These are phyloP conservation scores for Corythaeola cristata DNA, from an alignment of 2,113 vertebrate genomes.

Conservation along the genomic window DNA sequence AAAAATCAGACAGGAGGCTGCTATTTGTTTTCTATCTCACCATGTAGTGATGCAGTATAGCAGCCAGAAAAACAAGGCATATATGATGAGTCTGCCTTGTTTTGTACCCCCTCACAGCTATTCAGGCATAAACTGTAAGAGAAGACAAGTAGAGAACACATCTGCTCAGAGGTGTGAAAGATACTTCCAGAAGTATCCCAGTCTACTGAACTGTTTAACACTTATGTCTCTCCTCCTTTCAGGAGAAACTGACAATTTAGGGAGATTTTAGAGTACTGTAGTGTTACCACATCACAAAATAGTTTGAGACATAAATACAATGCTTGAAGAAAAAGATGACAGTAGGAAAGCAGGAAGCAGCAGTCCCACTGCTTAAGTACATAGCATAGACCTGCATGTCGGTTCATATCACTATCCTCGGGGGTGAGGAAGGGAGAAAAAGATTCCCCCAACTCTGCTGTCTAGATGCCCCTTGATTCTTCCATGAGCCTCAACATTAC, in stretches of 20 bases:
- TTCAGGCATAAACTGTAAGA: not conserved
- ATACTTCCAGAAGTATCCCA: not conserved
- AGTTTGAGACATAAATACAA: not conserved
- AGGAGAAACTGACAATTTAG: not conserved
- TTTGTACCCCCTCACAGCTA: not conserved
- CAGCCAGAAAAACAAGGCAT: not conserved
- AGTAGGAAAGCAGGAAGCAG: not conserved
- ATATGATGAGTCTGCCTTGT: not conserved
- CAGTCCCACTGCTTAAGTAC: not conserved
- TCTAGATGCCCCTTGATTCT: not conserved
- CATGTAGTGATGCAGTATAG: not conserved
- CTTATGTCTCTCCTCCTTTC: not conserved
- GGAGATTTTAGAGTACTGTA: rapidly evolving
- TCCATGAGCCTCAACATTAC: not conserved
- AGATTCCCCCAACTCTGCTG: not conserved
- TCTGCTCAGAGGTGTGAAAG: not conserved
- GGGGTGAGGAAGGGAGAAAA: not conserved
- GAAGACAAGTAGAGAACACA: not conserved
- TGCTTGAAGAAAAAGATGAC: not conserved
- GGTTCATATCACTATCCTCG: rapidly evolving
- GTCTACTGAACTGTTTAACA: no score
- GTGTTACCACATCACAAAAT: not conserved
- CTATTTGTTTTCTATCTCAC: not conserved
- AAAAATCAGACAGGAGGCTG: no score
- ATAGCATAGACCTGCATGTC: not conserved